These are phyloP conservation scores for Myocastor coypus DNA, from an alignment of 2,113 vertebrate species.

Conservation along the genomic window DNA sequence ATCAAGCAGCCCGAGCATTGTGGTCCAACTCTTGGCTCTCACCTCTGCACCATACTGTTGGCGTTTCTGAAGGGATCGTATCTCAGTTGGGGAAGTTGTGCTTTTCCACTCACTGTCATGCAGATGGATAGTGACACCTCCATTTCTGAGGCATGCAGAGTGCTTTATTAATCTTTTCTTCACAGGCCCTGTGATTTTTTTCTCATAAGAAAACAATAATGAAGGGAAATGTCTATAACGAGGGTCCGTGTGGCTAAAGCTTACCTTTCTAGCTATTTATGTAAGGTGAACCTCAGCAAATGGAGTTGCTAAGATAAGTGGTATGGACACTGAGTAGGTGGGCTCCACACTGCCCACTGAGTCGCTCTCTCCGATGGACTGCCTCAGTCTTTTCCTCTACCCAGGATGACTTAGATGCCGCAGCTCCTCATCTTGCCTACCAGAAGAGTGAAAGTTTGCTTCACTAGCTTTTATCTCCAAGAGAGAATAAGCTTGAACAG, in stretches of 20 bases:
- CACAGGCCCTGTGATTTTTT: neutral
- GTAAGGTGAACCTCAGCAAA: neutral
- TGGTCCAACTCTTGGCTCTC: neutral
- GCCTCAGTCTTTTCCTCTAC: neutral
- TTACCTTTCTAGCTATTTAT: neutral
- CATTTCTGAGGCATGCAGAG: neutral
- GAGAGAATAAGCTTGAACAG: neutral
- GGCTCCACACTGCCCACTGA: neutral
- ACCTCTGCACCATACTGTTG: neutral
- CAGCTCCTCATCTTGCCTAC: neutral
- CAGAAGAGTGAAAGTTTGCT: neutral
- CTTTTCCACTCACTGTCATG: neutral
- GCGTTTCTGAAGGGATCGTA: slow-evolving; percentile 3
- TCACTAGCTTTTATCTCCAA: neutral
- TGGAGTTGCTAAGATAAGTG: neutral
- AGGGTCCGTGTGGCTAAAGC: neutral
- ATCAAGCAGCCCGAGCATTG: neutral
- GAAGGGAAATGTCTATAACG: neutral
- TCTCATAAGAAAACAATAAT: neutral
- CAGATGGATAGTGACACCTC: neutral
- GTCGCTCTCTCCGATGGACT: rapidly evolving
- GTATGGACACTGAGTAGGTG: rapidly evolving
- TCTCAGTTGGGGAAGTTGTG: neutral
- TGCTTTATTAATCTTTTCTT: slow-evolving; percentile 8
- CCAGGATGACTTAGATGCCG: neutral